phyloP scores from a whole-genome alignment of 1,140 invertebrate species.

The Cryptotermes secundus region DNA sequence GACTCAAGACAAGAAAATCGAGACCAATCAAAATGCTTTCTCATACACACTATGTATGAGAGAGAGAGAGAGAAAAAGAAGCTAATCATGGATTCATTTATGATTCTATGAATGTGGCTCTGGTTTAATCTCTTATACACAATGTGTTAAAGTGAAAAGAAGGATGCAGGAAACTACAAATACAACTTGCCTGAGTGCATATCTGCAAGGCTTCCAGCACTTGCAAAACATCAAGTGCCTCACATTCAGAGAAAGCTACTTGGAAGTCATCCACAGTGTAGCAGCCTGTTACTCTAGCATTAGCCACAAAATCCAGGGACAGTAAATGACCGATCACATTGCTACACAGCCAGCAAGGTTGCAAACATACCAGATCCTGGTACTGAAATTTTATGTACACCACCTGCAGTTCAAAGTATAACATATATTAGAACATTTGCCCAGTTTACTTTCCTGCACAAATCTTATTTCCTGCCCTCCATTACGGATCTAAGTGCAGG shows the following conservation, averaged over 20 bases:
- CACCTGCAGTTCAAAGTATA: slow-evolving; percentile 44
- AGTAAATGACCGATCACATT: slow-evolving; percentile 72
- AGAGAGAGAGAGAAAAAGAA: too few species aligned
- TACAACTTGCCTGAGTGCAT: slow-evolving; percentile 61
- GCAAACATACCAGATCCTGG: slow-evolving; percentile 70
- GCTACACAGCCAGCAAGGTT: slow-evolving; percentile 72
- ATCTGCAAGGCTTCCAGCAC: slow-evolving; percentile 69
- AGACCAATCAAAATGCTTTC: too few species aligned
- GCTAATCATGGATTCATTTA: too few species aligned
- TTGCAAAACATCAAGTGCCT: slow-evolving; percentile 68
- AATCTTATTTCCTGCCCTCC: too few species aligned
- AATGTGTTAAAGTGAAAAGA: not conserved
- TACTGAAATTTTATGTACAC: slow-evolving; percentile 54
- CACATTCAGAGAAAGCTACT: slow-evolving; percentile 69
- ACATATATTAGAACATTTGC: too few species aligned
- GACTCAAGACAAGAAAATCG: too few species aligned
- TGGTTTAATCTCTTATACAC: too few species aligned
- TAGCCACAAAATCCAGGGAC: slow-evolving; percentile 62
- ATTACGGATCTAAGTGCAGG: too few species aligned
- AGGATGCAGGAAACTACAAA: not conserved
- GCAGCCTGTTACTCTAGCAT: slow-evolving; percentile 70
- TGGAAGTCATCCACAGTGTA: slow-evolving; percentile 80
- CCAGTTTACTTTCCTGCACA: too few species aligned
- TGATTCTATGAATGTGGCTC: too few species aligned
- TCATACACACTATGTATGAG: too few species aligned